A percentile compares a stretch with the other conserved stretches of the same genome.
These are phyloP conservation scores for Hipparchia semele DNA, from an alignment of 2,888 invertebrate species.

Conservation along the genomic window DNA sequence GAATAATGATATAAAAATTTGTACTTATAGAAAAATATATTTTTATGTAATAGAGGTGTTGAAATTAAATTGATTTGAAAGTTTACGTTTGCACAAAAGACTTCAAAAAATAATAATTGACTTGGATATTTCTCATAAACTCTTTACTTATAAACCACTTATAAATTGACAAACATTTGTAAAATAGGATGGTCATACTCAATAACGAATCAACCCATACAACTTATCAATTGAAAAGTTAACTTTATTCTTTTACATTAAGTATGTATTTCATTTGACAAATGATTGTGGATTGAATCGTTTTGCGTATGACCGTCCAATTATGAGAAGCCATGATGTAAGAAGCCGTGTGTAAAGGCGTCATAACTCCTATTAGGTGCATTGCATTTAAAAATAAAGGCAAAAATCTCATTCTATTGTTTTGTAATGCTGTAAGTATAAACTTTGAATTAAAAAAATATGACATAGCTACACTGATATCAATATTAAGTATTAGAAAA, in stretches of 20 bases:
- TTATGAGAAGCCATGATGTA: not conserved
- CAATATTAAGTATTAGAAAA: slow-evolving; percentile 15
- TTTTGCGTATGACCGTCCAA: not conserved
- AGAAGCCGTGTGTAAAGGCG: not conserved
- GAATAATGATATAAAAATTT: slow-evolving; percentile 1
- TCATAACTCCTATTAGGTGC: slow-evolving; percentile 43
- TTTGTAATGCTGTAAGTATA: slow-evolving; percentile 3
- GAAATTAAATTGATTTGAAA: not conserved
- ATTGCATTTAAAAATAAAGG: slow-evolving; percentile 48
- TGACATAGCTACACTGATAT: slow-evolving; percentile 19
- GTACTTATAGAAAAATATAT: slow-evolving; percentile 9
- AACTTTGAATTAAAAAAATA: slow-evolving; percentile 15
- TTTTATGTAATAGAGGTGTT: not conserved
- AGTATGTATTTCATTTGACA: too few relatives aligned
- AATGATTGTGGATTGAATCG: too few relatives aligned
- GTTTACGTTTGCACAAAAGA: not conserved
- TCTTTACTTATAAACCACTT: too few relatives aligned
- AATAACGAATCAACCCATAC: too few relatives aligned
- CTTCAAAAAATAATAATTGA: not conserved
- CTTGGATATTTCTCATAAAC: not conserved
- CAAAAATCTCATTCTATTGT: slow-evolving; percentile 20
- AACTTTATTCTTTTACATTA: too few relatives aligned
- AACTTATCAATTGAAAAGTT: too few relatives aligned
- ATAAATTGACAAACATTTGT: not conserved
- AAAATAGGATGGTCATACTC: not conserved